These are phyloP conservation scores for Tetrao urogallus DNA, from an alignment of 2,113 vertebrate species.

Conservation along the genomic window DNA sequence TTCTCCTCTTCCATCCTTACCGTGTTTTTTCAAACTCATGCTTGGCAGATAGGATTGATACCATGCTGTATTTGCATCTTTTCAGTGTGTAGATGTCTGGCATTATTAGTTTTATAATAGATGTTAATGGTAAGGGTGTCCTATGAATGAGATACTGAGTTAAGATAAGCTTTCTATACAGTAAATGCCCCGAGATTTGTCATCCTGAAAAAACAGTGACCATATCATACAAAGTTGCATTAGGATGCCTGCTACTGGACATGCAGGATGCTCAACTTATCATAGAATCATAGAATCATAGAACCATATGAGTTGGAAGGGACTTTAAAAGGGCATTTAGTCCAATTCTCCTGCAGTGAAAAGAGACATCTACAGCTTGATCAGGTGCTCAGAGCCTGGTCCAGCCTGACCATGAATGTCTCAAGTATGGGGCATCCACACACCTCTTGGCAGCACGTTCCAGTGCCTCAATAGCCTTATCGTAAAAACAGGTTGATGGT, in stretches of 20 bases:
- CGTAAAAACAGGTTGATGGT: too few relatives aligned
- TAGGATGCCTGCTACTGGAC: fast-evolving
- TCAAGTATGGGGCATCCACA: too few relatives aligned
- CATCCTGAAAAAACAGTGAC: not conserved
- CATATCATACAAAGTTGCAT: fast-evolving
- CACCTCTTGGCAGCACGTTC: too few relatives aligned
- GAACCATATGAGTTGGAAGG: too few relatives aligned
- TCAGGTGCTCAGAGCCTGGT: too few relatives aligned
- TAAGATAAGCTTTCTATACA: not conserved
- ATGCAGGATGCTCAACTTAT: not conserved
- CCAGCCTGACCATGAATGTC: too few relatives aligned
- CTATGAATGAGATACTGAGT: not conserved
- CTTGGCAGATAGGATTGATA: not conserved
- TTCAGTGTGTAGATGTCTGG: not conserved
- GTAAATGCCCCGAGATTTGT: not conserved
- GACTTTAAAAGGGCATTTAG: too few relatives aligned
- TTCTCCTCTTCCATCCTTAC: not conserved
- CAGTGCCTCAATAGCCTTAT: too few relatives aligned
- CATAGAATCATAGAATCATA: too few relatives aligned
- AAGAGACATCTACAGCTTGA: too few relatives aligned
- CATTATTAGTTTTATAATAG: not conserved
- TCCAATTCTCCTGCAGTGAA: too few relatives aligned
- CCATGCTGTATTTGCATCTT: fast-evolving
- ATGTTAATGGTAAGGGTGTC: not conserved
- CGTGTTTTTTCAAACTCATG: fast-evolving